Evolutionary conservation across 2,888 invertebrate genomes (phyloP).

Genomic region (Drosophila longiperda): DNA sequence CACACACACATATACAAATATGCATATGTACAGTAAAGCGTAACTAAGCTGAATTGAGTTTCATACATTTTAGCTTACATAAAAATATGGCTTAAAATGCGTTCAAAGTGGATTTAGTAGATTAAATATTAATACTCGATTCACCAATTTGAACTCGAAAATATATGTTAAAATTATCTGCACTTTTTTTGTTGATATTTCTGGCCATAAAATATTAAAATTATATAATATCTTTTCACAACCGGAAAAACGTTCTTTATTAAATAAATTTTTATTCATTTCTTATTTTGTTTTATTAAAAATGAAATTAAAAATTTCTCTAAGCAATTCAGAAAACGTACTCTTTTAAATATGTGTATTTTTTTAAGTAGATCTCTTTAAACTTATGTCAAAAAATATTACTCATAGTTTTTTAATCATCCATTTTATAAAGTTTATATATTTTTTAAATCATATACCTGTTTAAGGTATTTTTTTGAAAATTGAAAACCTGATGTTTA

Average conservation of each 20-base stretch:
- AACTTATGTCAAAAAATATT: neutral
- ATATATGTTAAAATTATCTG: neutral
- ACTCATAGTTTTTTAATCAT: neutral
- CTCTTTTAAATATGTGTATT: neutral
- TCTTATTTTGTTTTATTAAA: neutral
- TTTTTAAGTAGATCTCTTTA: neutral
- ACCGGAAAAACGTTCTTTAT: neutral
- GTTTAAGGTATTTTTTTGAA: neutral
- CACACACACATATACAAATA: slow-evolving; percentile 29
- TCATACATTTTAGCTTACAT: neutral
- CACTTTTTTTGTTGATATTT: neutral
- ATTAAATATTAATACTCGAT: neutral
- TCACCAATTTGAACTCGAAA: neutral
- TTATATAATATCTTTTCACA: neutral
- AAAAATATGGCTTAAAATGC: neutral
- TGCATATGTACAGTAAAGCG: slow-evolving; percentile 29
- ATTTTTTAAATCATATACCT: neutral
- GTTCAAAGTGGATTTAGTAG: neutral
- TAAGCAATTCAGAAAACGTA: too few relatives aligned
- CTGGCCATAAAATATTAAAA: neutral
- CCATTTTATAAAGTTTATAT: neutral
- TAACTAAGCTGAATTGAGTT: slow-evolving; percentile 9
- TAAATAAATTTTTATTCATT: neutral
- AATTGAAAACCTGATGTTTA: too few relatives aligned
- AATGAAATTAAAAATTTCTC: neutral